Evolutionary conservation across 2,888 invertebrate genomes (phyloP), one percentile per base, ranked within the genome.

Genomic region (Drosophila imparisetae): DNA sequence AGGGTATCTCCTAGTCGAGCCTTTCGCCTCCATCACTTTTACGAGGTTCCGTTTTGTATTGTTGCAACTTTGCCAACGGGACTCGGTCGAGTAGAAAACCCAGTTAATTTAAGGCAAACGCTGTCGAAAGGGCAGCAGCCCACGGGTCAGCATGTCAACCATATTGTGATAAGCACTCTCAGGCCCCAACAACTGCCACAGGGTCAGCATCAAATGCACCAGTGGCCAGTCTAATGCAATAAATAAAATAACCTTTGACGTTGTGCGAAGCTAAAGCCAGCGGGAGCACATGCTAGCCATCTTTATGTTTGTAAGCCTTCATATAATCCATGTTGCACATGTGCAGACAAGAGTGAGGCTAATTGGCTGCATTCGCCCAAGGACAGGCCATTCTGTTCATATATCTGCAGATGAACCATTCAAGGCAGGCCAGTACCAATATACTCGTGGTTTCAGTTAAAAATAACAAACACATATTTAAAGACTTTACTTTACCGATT

Each of bases 221-320:
- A 54, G 62, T 55, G 57, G 57, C 48, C 54, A n/a, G 58, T 52
- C 80, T 78, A 78, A 78, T 73, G 74, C 66, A 74, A 83, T 84
- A 86, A 78, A 76, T 78, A 84, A 80, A 79, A 79, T 81, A 75
- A 74, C 84, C 89, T 75, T 72, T 78, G 66, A 59, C 53, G 55
- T 48, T 50, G 36, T 52, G 54, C 52, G 29, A 8, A 15, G 50
- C 59, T 42, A 15, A 60, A 36, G 65, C 64, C 64, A 81, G 70
- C 52, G 55, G 53, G 32, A 63, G 70, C 80, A 82, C 69, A 88
- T 80, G 86, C 73, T 68, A 36, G 72, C 75, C 68, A 63, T 79
- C 80, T 80, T 74, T 66, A 66, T 75, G 68, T 60, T 77, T 74
- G 77, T 77, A 84, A 87, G 76, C 79, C 67, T 72, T 84, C 67